Percentiles rank a stretch among this genome's conserved stretches.
Conservation (phyloP, 1,140 invertebrate genomes). For the Drosophila eugracilis region DNA sequence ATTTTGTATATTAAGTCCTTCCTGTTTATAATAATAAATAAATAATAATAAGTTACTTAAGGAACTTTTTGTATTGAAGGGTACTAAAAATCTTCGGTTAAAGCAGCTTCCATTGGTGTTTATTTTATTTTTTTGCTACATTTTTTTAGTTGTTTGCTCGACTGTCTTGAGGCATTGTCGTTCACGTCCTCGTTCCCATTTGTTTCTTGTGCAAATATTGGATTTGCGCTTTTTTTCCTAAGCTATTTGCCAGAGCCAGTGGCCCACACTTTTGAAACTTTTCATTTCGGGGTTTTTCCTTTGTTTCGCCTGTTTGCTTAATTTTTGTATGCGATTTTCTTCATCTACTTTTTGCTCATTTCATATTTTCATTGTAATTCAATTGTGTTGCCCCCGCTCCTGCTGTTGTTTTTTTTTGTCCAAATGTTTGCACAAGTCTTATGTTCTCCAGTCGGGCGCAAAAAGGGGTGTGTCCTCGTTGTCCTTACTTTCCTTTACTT, state of each 20-base stretch:
- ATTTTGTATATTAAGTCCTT: too few relatives aligned
- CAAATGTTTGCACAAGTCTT: slow-evolving; percentile 72
- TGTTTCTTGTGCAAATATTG: slow-evolving; percentile 77
- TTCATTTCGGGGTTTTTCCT: slow-evolving; percentile 55
- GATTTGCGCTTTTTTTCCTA: slow-evolving; percentile 70
- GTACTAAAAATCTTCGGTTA: not conserved
- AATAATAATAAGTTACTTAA: too few relatives aligned
- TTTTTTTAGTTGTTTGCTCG: slow-evolving; percentile 56
- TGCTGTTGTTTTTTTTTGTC: slow-evolving; percentile 58
- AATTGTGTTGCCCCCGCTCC: slow-evolving; percentile 59
- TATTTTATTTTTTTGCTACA: slow-evolving; percentile 34
- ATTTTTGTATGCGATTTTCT: slow-evolving; percentile 57
- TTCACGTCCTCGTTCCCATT: slow-evolving; percentile 55
- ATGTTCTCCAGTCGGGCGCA: slow-evolving; percentile 42
- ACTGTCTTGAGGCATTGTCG: slow-evolving; percentile 35
- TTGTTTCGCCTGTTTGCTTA: slow-evolving; percentile 76
- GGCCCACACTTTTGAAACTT: slow-evolving; percentile 66
- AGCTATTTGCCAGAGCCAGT: slow-evolving; percentile 45
- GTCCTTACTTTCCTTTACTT: slow-evolving; percentile 22
- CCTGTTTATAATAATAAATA: too few relatives aligned
- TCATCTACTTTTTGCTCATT: slow-evolving; percentile 62
- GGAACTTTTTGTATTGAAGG: too few relatives aligned
- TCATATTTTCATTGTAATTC: slow-evolving; percentile 83
- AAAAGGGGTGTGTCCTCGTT: slow-evolving; percentile 45
- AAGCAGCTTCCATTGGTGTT: slow-evolving; percentile 11